Percentiles rank a stretch among this genome's conserved stretches.
phyloP scores from a whole-genome alignment of 1,140 invertebrate genomes.

The Battus philenor region DNA sequence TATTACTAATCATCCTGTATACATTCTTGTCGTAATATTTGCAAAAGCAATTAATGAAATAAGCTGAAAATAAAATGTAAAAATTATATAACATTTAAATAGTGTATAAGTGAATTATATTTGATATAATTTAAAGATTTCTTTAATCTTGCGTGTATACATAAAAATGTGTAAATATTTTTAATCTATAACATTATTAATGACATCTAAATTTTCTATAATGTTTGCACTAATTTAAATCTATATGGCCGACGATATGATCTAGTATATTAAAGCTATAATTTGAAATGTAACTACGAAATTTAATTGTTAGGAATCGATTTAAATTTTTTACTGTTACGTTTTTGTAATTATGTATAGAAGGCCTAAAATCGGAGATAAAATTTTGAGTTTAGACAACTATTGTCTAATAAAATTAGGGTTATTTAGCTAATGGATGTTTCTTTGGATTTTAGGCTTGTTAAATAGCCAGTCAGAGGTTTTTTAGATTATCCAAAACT shows the following conservation, averaged over 20 bases:
- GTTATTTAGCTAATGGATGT: background rate
- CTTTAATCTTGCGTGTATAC: constrained; percentile 3
- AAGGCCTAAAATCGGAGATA: background rate
- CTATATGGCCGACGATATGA: constrained; percentile 34
- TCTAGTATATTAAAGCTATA: constrained; percentile 50
- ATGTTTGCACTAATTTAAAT: constrained; percentile 3
- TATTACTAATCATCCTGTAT: no score
- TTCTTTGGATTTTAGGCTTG: constrained; percentile 1
- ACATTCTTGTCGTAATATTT: no score
- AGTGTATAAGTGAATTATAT: no score
- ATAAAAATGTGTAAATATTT: constrained; percentile 11
- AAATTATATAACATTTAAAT: no score
- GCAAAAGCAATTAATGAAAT: no score
- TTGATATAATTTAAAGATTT: background rate
- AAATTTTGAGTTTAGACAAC: background rate
- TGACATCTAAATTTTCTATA: background rate
- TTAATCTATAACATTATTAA: background rate
- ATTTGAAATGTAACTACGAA: constrained; percentile 43
- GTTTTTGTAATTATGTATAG: no score
- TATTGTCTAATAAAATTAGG: background rate
- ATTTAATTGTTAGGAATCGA: background rate
- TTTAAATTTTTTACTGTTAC: background rate
- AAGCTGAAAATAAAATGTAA: no score
- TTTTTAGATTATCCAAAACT: no score
- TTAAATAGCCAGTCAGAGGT: no score